Conservation (phyloP, 2,888 invertebrate species). For the Mesorhabditis belari region DNA sequence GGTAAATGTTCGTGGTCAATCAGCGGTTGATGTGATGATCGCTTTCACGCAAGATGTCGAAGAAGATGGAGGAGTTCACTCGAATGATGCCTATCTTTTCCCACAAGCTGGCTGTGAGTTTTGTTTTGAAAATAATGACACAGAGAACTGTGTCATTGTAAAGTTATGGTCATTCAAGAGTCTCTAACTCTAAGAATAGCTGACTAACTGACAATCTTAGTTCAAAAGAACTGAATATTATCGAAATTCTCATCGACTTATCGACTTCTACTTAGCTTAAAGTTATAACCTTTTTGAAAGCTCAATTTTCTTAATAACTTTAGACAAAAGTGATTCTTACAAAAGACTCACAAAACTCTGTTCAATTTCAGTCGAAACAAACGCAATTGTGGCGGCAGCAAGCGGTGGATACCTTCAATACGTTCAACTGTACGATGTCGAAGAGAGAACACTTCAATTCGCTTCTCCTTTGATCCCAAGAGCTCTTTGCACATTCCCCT, state of each 20-base stretch:
- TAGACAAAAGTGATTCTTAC: too few species aligned
- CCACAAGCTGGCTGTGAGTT: slow-evolving; percentile 13
- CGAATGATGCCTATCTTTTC: slow-evolving; percentile 18
- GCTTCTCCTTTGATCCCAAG: slow-evolving; percentile 26
- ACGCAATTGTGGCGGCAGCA: slow-evolving; percentile 21
- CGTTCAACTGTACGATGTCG: slow-evolving; percentile 25
- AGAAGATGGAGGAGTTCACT: slow-evolving; percentile 19
- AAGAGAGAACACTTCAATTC: slow-evolving; percentile 27
- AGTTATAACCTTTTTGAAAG: too few species aligned
- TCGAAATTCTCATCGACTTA: too few species aligned
- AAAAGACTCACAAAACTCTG: neutral
- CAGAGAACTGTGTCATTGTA: neutral
- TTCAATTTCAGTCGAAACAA: slow-evolving; percentile 4
- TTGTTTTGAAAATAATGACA: neutral
- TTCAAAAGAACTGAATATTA: neutral
- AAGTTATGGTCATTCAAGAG: neutral
- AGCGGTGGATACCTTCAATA: slow-evolving; percentile 16
- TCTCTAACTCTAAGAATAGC: neutral
- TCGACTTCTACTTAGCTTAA: too few species aligned
- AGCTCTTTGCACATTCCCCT: slow-evolving; percentile 23
- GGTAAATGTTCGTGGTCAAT: slow-evolving; percentile 18
- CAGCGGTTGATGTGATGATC: slow-evolving; percentile 15
- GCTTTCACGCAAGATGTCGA: slow-evolving; percentile 29
- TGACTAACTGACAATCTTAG: neutral
- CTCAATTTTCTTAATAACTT: too few species aligned